Evolutionary conservation across 2,797 vertebrate genomes (phyloP), one percentile per base, ranked within the genome.

Genomic region (Podargus strigoides): DNA sequence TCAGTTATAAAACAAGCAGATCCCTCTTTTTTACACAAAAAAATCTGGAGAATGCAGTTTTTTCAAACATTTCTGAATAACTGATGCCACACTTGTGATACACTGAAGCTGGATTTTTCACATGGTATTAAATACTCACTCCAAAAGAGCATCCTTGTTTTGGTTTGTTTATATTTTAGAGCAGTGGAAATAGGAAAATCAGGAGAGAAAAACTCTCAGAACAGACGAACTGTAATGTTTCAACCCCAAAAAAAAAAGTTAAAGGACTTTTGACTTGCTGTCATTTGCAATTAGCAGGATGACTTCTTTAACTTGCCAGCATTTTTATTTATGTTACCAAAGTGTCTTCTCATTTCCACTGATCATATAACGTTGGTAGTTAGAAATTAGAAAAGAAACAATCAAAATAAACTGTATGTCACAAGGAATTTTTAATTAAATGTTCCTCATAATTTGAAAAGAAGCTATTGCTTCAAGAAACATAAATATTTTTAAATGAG

Each of bases 21-120:
- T 86, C n/a, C 68, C 10, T 93, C 79, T 90, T 91, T 53, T 85
- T 94, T 94, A 94, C 91, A 77, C 81, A 91, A 64, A 92, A 92
- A 94, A 89, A 79, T 46, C 67, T 72, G 53, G 39, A 92, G 60
- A 88, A 80, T 24, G 20, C 9, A 56, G 30, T 87, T 89, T 94
- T 85, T 81, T 66, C 91, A 91, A 87, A 49, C 17, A 74, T 60
- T 80, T 79, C 30, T 83, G 59, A 81, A 88, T 84, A 94, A 94
- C 89, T 67, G 50, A 67, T 90, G 52, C 44, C 37, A 63, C 44
- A 44, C 62, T 91, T 76, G 62, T 64, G 56, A 73, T 75, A 56
- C 8, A 10, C 41, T 42, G 77, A 32, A 67, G 52, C 55, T 64
- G 5, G 0, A 22, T 86, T 86, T 91, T 90, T 92, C 52, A 56